Evolutionary conservation across 1,140 invertebrate species (phyloP).

Genomic region (Augochlora pura): DNA sequence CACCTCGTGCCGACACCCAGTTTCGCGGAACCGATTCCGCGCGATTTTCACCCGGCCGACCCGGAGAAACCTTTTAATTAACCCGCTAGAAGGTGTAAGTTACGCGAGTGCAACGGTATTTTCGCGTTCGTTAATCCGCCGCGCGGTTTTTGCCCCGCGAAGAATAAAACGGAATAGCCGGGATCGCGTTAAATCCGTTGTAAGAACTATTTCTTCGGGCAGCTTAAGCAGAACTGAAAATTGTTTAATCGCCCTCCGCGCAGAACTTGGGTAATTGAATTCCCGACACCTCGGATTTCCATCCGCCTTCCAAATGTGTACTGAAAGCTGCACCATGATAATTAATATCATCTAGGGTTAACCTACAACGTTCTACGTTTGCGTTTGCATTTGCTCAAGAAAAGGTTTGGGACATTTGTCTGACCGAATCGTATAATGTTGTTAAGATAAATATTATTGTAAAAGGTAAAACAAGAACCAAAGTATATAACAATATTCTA

Average conservation of each 20-base stretch:
- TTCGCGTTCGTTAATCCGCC: background rate
- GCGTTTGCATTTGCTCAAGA: no score
- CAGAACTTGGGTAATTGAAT: background rate
- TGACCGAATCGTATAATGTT: no score
- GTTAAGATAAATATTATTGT: no score
- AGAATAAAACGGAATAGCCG: background rate
- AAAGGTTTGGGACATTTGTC: no score
- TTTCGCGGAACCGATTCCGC: conserved; percentile 20
- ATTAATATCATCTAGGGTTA: no score
- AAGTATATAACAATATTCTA: no score
- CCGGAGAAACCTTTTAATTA: conserved; percentile 30
- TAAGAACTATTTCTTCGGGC: background rate
- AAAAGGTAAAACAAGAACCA: no score
- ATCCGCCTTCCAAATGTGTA: no score
- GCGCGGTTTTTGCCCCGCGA: background rate
- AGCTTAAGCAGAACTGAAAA: background rate
- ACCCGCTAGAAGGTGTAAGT: conserved; percentile 11
- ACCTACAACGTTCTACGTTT: no score
- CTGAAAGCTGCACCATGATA: no score
- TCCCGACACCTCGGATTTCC: background rate
- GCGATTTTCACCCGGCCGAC: background rate
- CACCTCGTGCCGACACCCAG: no score
- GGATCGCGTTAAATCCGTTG: background rate
- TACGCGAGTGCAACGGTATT: background rate
- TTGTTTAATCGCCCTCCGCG: background rate